A percentile compares a stretch with the other conserved stretches of the same genome.
These are phyloP conservation scores for Thunnus albacares DNA, from an alignment of 2,797 vertebrate species.

Conservation along the genomic window DNA sequence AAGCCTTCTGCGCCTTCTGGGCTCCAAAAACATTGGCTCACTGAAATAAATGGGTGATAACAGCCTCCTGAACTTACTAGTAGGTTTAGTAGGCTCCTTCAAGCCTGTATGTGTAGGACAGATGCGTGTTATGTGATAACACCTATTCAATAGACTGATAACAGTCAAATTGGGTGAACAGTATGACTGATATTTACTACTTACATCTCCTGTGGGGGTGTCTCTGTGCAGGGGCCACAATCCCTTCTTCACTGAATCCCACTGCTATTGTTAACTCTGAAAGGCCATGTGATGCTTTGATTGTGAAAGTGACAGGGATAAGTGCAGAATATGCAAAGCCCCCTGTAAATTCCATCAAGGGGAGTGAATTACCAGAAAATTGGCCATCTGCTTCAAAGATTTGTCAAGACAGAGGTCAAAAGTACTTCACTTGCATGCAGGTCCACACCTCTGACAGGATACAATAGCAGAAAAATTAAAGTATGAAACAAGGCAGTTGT, in stretches of 20 bases:
- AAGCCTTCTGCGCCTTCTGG: too few relatives aligned
- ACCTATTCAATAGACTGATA: too few relatives aligned
- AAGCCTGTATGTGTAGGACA: too few relatives aligned
- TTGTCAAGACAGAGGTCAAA: constrained; percentile 57
- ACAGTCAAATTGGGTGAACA: too few relatives aligned
- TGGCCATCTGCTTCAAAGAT: constrained; percentile 60
- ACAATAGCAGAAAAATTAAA: constrained; percentile 2
- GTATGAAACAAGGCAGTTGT: not conserved
- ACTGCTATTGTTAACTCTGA: constrained; percentile 48
- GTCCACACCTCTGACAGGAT: constrained; percentile 28
- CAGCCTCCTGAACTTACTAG: too few relatives aligned
- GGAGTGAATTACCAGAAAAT: constrained; percentile 66
- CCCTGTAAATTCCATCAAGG: constrained; percentile 74
- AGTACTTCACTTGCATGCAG: constrained; percentile 28
- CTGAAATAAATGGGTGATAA: too few relatives aligned
- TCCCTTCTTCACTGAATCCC: constrained; percentile 30
- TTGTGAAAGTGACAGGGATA: constrained; percentile 62
- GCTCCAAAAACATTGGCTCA: too few relatives aligned
- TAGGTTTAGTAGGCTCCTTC: too few relatives aligned
- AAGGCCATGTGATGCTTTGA: constrained; percentile 59
- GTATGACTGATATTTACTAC: constrained; percentile 17
- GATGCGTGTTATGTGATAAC: too few relatives aligned
- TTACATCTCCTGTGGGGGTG: constrained; percentile 26
- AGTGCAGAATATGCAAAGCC: constrained; percentile 68
- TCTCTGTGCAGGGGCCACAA: constrained; percentile 13